Evolutionary conservation across 2,888 invertebrate genomes (phyloP), one percentile per base, ranked within the genome.

Genomic region (Drosophila nr. perissopoda): DNA sequence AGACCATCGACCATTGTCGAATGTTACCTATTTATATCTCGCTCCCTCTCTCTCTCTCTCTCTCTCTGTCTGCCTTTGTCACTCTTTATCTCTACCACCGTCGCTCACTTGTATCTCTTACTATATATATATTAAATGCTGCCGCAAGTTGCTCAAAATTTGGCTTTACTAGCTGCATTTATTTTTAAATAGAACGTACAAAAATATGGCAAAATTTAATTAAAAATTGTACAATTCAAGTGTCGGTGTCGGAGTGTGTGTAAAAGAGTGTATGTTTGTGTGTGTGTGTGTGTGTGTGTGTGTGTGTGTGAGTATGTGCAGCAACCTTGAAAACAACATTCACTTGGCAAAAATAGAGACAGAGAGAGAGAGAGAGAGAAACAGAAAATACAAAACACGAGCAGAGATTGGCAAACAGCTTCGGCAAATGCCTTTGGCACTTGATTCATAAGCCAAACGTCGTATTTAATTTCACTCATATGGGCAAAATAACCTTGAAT

Each of bases 381-480:
- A 18, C 38, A 25, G 8, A 18, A 42, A 6, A 31, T 25, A 40
- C 16, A 53, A 29, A 45, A 49, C 59, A 75, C 42, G 38, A 38
- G 52, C 68, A 67, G 60, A 76, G 73, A 82, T 79, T 77, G 74
- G 70, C 80, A 76, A 80, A 67, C 87, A 76, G 78, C 78, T 78
- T 74, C 57, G 64, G 29, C 72, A 76, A 45, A 75, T 83, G 87
- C 84, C 83, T 86, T 83, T 73, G 86, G 79, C 83, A 83, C 74
- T 81, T 70, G 75, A 78, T 73, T 75, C 80, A 85, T 69, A 81
- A 79, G 76, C 80, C 71, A 80, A 45, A 77, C 75, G 66, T 73
- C 77, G 87, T 81, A 88, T 88, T 45, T 88, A 67, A 87, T 87
- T 87, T 87, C 89, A 83, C 87, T 88, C 81, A 85, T 83, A 87